Evolutionary conservation across 2,797 vertebrate genomes (phyloP), one percentile per base, ranked within the genome.

Genomic region (Corythornis leucogaster): DNA sequence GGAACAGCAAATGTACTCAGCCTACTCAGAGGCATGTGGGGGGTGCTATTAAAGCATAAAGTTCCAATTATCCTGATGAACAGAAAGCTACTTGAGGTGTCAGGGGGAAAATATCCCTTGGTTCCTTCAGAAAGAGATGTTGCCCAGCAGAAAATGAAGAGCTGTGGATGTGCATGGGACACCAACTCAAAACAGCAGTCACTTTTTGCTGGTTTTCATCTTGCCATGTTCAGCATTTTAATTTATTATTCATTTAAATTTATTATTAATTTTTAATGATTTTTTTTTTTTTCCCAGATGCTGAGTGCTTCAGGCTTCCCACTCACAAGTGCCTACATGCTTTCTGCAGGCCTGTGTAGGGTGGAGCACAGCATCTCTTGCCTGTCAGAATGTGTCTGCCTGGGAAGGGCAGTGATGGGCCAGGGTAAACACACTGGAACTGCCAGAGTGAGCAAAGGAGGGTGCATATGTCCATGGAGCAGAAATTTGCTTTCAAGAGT

Each of bases 241-340:
- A 31, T 55, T 55, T 55, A 55, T 55, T n/a, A 55, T 31, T 55
- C 8, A 31, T 31, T 31, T 42, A 21, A 57, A 31, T 31, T 55
- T 55, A 9, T 55, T 31, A 55, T 55, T 55, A 13, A 55, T 31
- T 55, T 63, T n/a, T 35, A 21, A 7, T 42, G 33, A 10, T 80
- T 89, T 77, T 51, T 15, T 57, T 22, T 54, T 18, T 57, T 22
- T 61, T 61, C 38, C 19, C 11, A 48, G 50, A 31, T 87, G 50
- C 26, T 74, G 64, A 40, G 5, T 58, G 22, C 31, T 74, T 88
- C 15, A 12, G 53, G 25, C 42, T 82, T 74, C 54, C 25, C 33
- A 43, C 20, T 24, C 7, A 0, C 26, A 7, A 50, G 10, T 40
- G 33, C 24, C 48, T 63, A 2, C 13, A 1, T 59, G 31, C 30